Percentiles rank a stretch among this genome's conserved stretches.
phyloP scores from a whole-genome alignment of 2,888 invertebrate genomes.

The Ochropacha duplaris region DNA sequence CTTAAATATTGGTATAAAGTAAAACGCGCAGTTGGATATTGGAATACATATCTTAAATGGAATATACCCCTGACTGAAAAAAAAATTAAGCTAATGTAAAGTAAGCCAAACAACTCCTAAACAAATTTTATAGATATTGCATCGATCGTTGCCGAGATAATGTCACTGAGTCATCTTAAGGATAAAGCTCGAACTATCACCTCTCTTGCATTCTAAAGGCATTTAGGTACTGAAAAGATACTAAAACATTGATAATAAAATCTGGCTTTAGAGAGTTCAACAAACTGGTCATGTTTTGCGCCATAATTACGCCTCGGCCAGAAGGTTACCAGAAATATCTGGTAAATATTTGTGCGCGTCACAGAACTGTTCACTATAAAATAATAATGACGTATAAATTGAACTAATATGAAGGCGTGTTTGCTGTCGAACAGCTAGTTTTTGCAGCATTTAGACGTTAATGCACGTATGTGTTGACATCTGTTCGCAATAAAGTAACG shows the following conservation, averaged over 20 bases:
- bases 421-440: slow-evolving; percentile 14
- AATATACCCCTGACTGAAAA: background rate
- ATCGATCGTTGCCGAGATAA: background rate
- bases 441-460: slow-evolving; percentile 18
- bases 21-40: too few relatives aligned
- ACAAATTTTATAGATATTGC: background rate
- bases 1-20: background rate
- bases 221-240: background rate
- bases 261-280: slow-evolving; percentile 42
- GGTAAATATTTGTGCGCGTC: slow-evolving; percentile 59
- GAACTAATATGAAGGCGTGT: slow-evolving; percentile 13
- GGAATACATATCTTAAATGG: background rate
- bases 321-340: slow-evolving; percentile 54
- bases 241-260: slow-evolving; percentile 13
- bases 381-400: slow-evolving; percentile 37
- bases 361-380: slow-evolving; percentile 33
- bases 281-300: slow-evolving; percentile 46
- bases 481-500: slow-evolving; percentile 13
- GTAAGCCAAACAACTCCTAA: background rate
- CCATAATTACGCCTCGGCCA: slow-evolving; percentile 38
- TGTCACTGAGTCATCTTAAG: slow-evolving; percentile 2
- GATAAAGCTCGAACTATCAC: background rate
- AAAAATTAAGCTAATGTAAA: background rate
- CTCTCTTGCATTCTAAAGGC: background rate
- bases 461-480: slow-evolving; percentile 26